These are phyloP conservation scores for Leptothorax acervorum DNA, from an alignment of 2,888 invertebrate genomes.

Conservation along the genomic window DNA sequence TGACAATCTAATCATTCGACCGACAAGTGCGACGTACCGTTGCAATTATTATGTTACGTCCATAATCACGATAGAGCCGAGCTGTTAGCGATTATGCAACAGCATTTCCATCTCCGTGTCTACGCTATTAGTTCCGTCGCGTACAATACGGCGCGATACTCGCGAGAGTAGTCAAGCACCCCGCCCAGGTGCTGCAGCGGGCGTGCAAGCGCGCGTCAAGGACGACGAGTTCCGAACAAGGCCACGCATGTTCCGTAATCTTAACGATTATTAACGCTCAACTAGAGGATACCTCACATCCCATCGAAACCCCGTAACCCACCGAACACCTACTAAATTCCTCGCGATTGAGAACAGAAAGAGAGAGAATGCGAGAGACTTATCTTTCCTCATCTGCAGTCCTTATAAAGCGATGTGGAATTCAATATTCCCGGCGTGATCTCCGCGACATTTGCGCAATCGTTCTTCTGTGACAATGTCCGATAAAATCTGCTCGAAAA, in stretches of 20 bases:
- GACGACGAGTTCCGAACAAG: slow-evolving; percentile 69
- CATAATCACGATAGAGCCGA: slow-evolving; percentile 5
- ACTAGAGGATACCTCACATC: slow-evolving; percentile 36
- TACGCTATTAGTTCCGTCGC: background rate
- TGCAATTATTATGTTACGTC: slow-evolving; percentile 16
- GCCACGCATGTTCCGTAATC: slow-evolving; percentile 55
- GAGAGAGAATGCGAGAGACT: too few species aligned
- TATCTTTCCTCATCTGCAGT: background rate
- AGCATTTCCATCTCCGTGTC: slow-evolving; percentile 5
- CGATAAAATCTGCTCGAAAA: slow-evolving; percentile 19
- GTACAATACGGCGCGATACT: background rate
- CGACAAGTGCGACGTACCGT: slow-evolving; percentile 4
- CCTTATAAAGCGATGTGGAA: background rate
- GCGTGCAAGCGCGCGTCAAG: slow-evolving; percentile 59
- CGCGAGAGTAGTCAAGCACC: slow-evolving; percentile 39
- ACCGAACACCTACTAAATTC: slow-evolving; percentile 2
- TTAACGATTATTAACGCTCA: slow-evolving; percentile 42
- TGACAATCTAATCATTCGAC: slow-evolving; percentile 11
- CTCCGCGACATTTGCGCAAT: slow-evolving; percentile 17
- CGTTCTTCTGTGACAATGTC: background rate
- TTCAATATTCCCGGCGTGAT: background rate
- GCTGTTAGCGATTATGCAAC: slow-evolving; percentile 29
- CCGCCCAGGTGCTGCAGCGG: slow-evolving; percentile 49
- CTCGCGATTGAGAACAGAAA: background rate
- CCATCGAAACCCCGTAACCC: background rate